Evolutionary conservation across 2,888 invertebrate genomes (phyloP).

Genomic region (Syritta pipiens): DNA sequence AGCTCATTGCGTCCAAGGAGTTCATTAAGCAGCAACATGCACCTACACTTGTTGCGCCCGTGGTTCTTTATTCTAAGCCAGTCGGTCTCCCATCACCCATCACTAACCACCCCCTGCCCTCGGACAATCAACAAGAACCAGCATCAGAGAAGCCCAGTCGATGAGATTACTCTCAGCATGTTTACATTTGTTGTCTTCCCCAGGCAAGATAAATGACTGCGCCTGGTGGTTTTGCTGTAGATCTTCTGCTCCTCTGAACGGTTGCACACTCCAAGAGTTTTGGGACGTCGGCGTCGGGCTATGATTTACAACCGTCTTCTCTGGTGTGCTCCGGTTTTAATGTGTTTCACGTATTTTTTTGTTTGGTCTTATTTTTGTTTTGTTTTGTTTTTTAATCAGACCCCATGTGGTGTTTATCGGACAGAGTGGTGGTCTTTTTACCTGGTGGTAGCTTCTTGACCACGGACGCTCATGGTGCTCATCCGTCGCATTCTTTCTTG

Average conservation of each 20-base stretch:
- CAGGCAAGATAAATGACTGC: constrained; percentile 60
- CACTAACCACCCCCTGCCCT: not conserved
- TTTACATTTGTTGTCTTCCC: constrained; percentile 66
- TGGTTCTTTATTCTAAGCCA: constrained; percentile 50
- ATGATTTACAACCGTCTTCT: constrained; percentile 63
- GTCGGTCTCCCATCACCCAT: constrained; percentile 14
- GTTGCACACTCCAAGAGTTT: constrained; percentile 40
- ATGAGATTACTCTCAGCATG: constrained; percentile 68
- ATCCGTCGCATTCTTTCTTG: too few relatives aligned
- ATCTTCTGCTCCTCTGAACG: constrained; percentile 17
- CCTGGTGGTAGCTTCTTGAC: constrained; percentile 36
- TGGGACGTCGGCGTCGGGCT: constrained; percentile 18
- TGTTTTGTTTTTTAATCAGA: constrained; percentile 20
- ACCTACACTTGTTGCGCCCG: constrained; percentile 66
- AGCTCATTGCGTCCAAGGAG: constrained; percentile 65
- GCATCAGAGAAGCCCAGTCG: constrained; percentile 28
- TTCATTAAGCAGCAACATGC: constrained; percentile 68
- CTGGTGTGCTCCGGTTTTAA: constrained; percentile 56
- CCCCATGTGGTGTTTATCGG: constrained; percentile 66
- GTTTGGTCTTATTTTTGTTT: constrained; percentile 22
- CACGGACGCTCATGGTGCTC: constrained; percentile 3
- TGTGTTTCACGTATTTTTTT: constrained; percentile 42
- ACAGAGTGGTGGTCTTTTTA: constrained; percentile 35
- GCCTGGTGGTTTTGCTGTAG: constrained; percentile 46
- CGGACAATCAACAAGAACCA: too few relatives aligned